Evolutionary conservation across 2,797 vertebrate species (phyloP).

Genomic region (Cygnus olor): DNA sequence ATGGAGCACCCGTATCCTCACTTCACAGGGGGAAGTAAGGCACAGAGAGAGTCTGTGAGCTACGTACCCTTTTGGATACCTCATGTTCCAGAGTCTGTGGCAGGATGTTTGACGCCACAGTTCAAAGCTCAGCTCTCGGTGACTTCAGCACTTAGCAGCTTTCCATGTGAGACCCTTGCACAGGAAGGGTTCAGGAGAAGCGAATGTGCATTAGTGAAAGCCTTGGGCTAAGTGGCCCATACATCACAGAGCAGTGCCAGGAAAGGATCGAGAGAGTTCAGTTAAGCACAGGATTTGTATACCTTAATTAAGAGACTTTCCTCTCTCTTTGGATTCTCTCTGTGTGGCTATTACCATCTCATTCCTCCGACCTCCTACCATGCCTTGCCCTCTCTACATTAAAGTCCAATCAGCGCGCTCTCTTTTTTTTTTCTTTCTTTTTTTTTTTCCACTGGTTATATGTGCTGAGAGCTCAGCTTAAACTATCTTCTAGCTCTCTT

Average conservation of each 20-base stretch:
- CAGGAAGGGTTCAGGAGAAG: background rate
- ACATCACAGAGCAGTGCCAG: background rate
- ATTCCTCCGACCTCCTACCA: background rate
- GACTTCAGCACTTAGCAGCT: background rate
- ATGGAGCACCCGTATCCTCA: background rate
- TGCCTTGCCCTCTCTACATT: background rate
- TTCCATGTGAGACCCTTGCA: background rate
- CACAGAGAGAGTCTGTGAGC: background rate
- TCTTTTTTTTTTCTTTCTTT: background rate
- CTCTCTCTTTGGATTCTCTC: background rate
- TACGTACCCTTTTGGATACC: background rate
- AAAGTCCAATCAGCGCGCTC: background rate
- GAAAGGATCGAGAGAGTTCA: background rate
- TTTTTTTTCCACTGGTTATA: no score
- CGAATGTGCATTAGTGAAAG: background rate
- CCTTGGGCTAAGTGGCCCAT: background rate
- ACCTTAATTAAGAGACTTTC: background rate
- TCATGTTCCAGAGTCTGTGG: background rate
- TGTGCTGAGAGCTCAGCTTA: background rate
- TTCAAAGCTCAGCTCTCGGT: background rate
- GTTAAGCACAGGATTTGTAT: background rate
- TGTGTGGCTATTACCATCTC: background rate
- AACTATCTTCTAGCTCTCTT: background rate
- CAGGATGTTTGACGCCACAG: background rate
- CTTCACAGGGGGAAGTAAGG: background rate